A percentile compares a stretch with the other conserved stretches of the same genome.
Conservation (phyloP, 2,888 invertebrate species). For the Unio pictorum region DNA sequence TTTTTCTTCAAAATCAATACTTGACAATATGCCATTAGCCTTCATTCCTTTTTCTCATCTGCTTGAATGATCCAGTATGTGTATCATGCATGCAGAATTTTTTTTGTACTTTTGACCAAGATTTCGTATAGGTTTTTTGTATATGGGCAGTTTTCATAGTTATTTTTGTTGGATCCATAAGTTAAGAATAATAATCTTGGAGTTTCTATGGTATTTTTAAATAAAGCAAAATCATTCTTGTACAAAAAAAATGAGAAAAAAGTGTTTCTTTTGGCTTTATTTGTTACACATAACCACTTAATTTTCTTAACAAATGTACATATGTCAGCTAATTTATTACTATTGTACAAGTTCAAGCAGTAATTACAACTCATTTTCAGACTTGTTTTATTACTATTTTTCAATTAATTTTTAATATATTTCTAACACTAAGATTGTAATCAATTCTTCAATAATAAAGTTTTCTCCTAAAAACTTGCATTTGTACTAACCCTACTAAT, state of each 20-base stretch:
- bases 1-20: too few relatives aligned
- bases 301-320: too few relatives aligned
- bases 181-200: conserved; percentile 44
- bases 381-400: conserved; percentile 10
- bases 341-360: too few relatives aligned
- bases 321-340: too few relatives aligned
- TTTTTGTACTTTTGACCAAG: conserved; percentile 38
- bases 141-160: conserved; percentile 58
- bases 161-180: conserved; percentile 56
- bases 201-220: conserved; percentile 58
- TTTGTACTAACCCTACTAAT: conserved; percentile 9
- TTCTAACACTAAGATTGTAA: conserved; percentile 30
- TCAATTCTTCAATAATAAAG: conserved; percentile 37
- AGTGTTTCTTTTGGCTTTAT: conserved; percentile 41
- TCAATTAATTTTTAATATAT: conserved; percentile 19
- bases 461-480: conserved; percentile 14
- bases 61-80: background rate
- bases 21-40: background rate
- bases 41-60: background rate
- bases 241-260: conserved; percentile 18
- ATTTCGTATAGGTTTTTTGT: conserved; percentile 56
- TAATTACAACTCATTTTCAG: too few relatives aligned
- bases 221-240: conserved; percentile 51
- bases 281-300: background rate
- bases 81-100: conserved; percentile 10